These are phyloP conservation scores for Psephotus haematonotus DNA, from an alignment of 2,113 vertebrate genomes.

Conservation along the genomic window DNA sequence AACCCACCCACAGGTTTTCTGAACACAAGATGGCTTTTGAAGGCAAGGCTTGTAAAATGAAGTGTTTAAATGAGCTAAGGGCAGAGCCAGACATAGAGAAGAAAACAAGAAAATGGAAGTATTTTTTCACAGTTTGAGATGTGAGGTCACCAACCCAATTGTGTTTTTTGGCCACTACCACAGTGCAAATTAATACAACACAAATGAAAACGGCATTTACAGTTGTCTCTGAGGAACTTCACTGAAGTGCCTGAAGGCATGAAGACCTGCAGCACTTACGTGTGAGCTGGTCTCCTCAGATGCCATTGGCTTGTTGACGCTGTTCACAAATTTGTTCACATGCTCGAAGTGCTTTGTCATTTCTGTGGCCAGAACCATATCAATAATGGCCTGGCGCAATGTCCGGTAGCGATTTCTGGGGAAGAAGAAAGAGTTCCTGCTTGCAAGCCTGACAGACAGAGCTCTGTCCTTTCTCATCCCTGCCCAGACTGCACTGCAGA, in stretches of 20 bases:
- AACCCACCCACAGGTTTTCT: neutral
- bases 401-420: conserved; percentile 91
- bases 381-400: conserved; percentile 92
- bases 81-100: neutral
- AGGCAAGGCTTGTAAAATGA: neutral
- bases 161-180: neutral
- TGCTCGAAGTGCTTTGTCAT: conserved; percentile 98
- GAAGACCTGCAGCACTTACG: conserved; percentile 45
- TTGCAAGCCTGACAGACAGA: neutral
- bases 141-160: neutral
- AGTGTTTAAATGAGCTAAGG: neutral
- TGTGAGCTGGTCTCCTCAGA: conserved; percentile 82
- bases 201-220: neutral
- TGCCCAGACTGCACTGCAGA: neutral
- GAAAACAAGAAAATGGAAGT: neutral
- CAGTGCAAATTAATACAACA: neutral
- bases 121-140: neutral
- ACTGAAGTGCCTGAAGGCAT: neutral
- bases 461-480: neutral
- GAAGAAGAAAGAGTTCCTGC: neutral
- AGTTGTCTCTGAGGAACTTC: neutral
- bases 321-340: conserved; percentile 97
- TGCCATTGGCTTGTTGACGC: conserved; percentile 91
- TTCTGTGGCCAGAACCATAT: conserved; percentile 97
- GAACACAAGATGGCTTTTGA: neutral